phyloP scores from a whole-genome alignment of 2,888 invertebrate species.

The Euplagia quadripunctaria region DNA sequence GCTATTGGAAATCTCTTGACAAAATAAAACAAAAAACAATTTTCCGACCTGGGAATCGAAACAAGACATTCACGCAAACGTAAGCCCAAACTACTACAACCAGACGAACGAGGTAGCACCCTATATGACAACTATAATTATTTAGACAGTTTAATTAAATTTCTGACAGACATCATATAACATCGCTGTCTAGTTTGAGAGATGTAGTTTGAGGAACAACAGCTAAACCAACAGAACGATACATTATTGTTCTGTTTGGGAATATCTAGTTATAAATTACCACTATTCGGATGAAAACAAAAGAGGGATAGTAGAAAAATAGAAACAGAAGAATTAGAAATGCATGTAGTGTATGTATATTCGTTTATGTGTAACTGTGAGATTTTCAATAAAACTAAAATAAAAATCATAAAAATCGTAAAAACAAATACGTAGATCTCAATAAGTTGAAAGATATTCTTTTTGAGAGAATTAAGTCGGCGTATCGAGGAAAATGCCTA shows the following conservation, averaged over 20 bases:
- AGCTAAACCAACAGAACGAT: background rate
- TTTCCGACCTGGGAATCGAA: background rate
- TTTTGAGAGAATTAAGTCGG: too few species aligned
- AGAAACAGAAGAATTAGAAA: background rate
- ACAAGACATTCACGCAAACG: background rate
- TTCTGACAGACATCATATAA: constrained; percentile 3
- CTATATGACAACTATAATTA: background rate
- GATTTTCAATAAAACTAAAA: too few species aligned
- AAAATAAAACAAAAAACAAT: background rate
- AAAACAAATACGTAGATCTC: too few species aligned
- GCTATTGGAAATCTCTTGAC: too few species aligned
- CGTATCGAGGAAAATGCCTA: too few species aligned
- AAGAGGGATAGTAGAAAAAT: background rate
- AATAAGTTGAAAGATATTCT: too few species aligned
- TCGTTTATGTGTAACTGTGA: too few species aligned
- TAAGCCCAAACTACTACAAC: background rate
- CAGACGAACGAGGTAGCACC: background rate
- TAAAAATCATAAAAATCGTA: too few species aligned
- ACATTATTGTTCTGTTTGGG: background rate
- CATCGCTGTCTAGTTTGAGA: constrained; percentile 8
- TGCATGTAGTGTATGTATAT: too few species aligned
- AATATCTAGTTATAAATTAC: background rate
- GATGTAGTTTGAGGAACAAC: background rate
- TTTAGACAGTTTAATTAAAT: constrained; percentile 22
- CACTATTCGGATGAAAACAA: background rate